Base-by-base conservation (phyloP, 2,888 invertebrate genomes). In the Eristalis intricaria region DNA sequence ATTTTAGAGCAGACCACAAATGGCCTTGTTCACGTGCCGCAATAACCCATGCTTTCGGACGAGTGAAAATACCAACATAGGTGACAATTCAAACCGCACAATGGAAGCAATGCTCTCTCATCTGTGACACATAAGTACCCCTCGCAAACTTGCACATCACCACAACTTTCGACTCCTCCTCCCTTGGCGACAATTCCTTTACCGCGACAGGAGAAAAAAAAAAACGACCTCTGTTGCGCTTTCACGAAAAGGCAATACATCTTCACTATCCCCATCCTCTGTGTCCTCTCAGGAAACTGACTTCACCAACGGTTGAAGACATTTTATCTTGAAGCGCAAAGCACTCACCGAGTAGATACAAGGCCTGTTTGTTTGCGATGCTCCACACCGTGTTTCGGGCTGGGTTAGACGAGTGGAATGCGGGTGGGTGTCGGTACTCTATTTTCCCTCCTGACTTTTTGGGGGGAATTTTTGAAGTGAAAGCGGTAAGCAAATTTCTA, bases 401-500 rank as follows among this genome's bases (percentile, higher is more conserved):
- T 22, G 58, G 23, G 26, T 26, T 26, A 26, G 26, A 26, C 26
- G 2, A 1, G 26, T 58, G 19, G 13, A 56, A 22, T 10, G 11
- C 26, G 38, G 40, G 58, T 22, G 15, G 2, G 26, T 26, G 60
- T 58, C 29, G 15, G 15, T 29, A 43, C 69, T 69, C 50, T 40
- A 73, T 77, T 76, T 69, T 77, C 38, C 11, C 7, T 65, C 35
- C 78, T 71, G 66, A 63, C 68, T 76, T 87, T 71, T 71, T 87
- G 29, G 65, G 29, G 65, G 23, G 38, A 83, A 63, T 75, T 87
- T 79, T 83, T 83, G 66, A 87, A 87, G 66, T 76, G 71, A 82
- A 78, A 83, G 75, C 75, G 75, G 86, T 76, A 35, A 75, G 43
- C 43, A 79, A 83, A 79, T 79, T 86, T 87, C 63, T 74, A 75